Percentiles rank a stretch among this genome's conserved stretches.
These are phyloP conservation scores for Anastrepha obliqua DNA, from an alignment of 1,140 invertebrate genomes.

Conservation along the genomic window DNA sequence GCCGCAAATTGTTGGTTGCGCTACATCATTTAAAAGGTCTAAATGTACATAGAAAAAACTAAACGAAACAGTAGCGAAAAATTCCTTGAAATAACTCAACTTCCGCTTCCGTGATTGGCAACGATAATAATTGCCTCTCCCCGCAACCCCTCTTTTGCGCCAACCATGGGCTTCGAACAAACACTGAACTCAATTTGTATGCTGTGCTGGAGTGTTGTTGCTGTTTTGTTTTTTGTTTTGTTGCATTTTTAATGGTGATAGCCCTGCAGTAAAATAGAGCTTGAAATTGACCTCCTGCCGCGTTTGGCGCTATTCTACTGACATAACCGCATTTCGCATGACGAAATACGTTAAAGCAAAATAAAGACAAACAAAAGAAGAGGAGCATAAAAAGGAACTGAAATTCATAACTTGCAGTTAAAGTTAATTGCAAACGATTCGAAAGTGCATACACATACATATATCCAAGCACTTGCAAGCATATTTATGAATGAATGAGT, in stretches of 20 bases:
- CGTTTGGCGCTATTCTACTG: not conserved
- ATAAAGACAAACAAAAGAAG: constrained; percentile 9
- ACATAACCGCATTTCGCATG: constrained; percentile 1
- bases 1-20: not conserved
- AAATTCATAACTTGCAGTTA: constrained; percentile 49
- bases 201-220: not conserved
- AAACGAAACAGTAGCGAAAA: not conserved
- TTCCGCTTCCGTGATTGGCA: constrained; percentile 50
- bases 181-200: not conserved
- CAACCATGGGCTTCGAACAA: not conserved
- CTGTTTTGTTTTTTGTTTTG: not conserved
- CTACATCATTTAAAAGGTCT: not conserved
- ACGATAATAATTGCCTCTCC: constrained; percentile 27
- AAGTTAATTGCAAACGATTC: constrained; percentile 49
- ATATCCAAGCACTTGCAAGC: not conserved
- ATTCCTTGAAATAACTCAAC: constrained; percentile 39
- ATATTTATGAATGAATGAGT: not conserved
- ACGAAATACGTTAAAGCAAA: not conserved
- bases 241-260: not conserved
- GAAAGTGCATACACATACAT: not conserved
- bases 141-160: not conserved
- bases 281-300: constrained; percentile 17
- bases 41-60: too few species aligned
- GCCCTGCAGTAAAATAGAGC: not conserved
- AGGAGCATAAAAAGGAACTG: not conserved